phyloP scores from a whole-genome alignment of 2,888 invertebrate genomes.

The Tipula confusa region DNA sequence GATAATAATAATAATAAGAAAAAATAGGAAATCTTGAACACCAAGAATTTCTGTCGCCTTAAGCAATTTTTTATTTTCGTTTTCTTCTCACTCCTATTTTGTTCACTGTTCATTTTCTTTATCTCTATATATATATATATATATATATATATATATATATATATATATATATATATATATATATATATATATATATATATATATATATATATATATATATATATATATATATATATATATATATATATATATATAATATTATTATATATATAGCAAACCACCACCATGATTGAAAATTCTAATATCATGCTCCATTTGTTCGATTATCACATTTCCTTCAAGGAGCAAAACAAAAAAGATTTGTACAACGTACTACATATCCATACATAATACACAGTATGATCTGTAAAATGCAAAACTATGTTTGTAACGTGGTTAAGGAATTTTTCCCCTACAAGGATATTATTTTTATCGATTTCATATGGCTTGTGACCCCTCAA shows the following conservation, averaged over 20 bases:
- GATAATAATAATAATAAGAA: neutral
- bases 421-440: too few species aligned
- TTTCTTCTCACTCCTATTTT: neutral
- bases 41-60: neutral
- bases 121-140: neutral
- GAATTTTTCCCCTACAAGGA: too few species aligned
- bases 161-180: too few species aligned
- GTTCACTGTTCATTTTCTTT: neutral
- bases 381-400: neutral
- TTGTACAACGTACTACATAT: neutral
- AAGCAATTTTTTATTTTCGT: neutral
- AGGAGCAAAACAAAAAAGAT: neutral
- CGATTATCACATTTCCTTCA: constrained; percentile 12
- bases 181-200: too few species aligned
- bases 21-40: constrained; percentile 20
- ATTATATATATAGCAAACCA: neutral
- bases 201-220: neutral
- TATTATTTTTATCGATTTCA: too few species aligned
- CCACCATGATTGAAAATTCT: neutral
- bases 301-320: constrained; percentile 25
- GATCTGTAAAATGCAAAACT: too few species aligned
- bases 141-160: neutral
- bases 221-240: too few species aligned
- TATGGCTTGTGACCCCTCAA: too few species aligned
- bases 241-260: too few species aligned